Conservation (phyloP, 2,113 vertebrate species). For the Abramis brama region DNA sequence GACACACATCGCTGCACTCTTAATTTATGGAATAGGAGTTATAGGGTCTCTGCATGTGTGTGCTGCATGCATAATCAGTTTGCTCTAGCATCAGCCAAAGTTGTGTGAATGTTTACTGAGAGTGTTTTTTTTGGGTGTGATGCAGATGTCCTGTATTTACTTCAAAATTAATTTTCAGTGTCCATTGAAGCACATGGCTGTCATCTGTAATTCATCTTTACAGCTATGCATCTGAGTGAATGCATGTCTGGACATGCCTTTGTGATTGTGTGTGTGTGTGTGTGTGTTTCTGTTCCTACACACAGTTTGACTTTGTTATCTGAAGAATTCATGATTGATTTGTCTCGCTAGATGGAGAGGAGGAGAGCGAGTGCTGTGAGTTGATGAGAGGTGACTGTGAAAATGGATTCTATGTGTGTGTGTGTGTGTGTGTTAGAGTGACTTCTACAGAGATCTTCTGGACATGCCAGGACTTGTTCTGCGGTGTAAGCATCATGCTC, state of each 20-base stretch:
- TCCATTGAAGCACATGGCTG: slow-evolving; percentile 1
- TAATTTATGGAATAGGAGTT: slow-evolving; percentile 33
- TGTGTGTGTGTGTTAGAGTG: background rate
- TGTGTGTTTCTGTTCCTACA: background rate
- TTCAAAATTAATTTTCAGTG: background rate
- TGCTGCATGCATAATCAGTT: slow-evolving; percentile 22
- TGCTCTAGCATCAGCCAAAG: background rate
- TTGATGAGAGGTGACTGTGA: background rate
- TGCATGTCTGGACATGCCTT: background rate
- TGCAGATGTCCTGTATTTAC: background rate
- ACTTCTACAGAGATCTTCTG: background rate
- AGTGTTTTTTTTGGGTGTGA: background rate
- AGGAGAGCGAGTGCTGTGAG: background rate
- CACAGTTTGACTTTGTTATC: background rate
- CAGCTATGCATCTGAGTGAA: background rate
- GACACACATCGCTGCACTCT: slow-evolving; percentile 5
- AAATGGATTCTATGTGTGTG: background rate
- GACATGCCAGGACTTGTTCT: slow-evolving; percentile 45
- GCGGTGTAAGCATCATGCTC: background rate
- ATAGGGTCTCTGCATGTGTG: slow-evolving; percentile 7
- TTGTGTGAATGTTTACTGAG: background rate
- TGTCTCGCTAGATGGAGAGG: background rate
- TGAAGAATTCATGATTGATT: slow-evolving; percentile 32
- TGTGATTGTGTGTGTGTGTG: slow-evolving; percentile 2
- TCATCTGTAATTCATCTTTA: background rate